These are phyloP conservation scores for Gymnarchus niloticus DNA, from an alignment of 2,113 vertebrate species.

Conservation along the genomic window DNA sequence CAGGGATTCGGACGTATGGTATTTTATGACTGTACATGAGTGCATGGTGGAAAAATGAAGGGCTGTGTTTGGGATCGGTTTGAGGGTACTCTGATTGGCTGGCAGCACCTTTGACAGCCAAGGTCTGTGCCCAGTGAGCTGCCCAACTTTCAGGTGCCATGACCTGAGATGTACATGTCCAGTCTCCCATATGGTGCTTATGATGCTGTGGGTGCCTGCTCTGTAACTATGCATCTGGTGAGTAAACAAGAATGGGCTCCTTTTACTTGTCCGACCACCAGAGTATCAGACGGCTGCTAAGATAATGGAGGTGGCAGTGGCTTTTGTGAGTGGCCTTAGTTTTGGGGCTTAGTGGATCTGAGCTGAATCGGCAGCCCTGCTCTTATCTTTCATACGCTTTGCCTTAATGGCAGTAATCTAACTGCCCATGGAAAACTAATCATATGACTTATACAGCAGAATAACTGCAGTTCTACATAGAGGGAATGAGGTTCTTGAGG, in stretches of 20 bases:
- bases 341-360: constrained; percentile 54
- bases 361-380: constrained; percentile 42
- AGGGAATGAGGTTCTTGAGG: no score
- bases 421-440: neutral
- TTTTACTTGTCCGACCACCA: neutral
- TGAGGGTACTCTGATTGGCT: neutral
- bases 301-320: constrained; percentile 33
- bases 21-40: neutral
- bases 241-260: constrained; percentile 34
- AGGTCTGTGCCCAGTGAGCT: constrained; percentile 35
- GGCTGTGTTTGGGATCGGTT: neutral
- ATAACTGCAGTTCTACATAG: neutral
- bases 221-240: constrained; percentile 46
- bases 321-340: constrained; percentile 47
- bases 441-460: neutral
- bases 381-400: constrained; percentile 43
- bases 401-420: constrained; percentile 39
- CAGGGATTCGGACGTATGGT: neutral
- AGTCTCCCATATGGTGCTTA: constrained; percentile 32
- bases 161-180: constrained; percentile 26
- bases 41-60: neutral
- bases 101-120: neutral
- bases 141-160: constrained; percentile 40
- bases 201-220: constrained; percentile 48
- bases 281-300: constrained; percentile 31